These are phyloP conservation scores for Caenorhabditis angaria DNA, from an alignment of 2,888 invertebrate species.

Conservation along the genomic window DNA sequence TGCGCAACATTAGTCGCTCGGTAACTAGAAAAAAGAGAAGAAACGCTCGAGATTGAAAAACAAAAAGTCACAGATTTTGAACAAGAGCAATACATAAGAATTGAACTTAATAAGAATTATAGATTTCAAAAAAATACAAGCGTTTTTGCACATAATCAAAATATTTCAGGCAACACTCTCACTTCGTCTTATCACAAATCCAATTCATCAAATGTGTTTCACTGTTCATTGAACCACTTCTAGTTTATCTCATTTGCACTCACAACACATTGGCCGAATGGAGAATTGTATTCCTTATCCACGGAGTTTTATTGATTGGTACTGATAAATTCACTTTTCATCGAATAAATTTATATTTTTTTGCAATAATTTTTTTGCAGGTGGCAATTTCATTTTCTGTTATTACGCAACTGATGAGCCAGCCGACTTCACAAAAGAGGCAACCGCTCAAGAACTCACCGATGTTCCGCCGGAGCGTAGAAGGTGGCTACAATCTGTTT, in stretches of 20 bases:
- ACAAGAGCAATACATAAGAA: no score
- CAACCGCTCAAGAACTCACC: conserved; percentile 33
- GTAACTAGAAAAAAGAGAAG: conserved; percentile 28
- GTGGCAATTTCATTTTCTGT: conserved; percentile 63
- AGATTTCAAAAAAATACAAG: no score
- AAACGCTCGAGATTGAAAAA: no score
- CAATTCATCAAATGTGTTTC: conserved; percentile 69
- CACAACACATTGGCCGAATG: conserved; percentile 59
- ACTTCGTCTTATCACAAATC: conserved; percentile 68
- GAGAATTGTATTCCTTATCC: conserved; percentile 63
- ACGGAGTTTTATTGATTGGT: conserved; percentile 55
- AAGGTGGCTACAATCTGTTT: conserved; percentile 45
- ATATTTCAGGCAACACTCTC: conserved; percentile 65
- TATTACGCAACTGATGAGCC: conserved; percentile 66
- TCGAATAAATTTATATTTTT: conserved; percentile 6
- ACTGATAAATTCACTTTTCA: neutral
- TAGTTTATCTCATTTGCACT: conserved; percentile 56
- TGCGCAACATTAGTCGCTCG: conserved; percentile 65
- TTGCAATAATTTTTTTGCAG: conserved; percentile 21
- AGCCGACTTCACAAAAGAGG: conserved; percentile 60
- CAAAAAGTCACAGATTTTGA: no score
- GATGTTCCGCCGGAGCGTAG: conserved; percentile 46
- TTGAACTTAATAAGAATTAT: no score
- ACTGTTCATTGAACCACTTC: conserved; percentile 65
- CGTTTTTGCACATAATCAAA: no score